Evolutionary conservation across 1,140 invertebrate genomes (phyloP).

Genomic region (Drosophila bipectinata): DNA sequence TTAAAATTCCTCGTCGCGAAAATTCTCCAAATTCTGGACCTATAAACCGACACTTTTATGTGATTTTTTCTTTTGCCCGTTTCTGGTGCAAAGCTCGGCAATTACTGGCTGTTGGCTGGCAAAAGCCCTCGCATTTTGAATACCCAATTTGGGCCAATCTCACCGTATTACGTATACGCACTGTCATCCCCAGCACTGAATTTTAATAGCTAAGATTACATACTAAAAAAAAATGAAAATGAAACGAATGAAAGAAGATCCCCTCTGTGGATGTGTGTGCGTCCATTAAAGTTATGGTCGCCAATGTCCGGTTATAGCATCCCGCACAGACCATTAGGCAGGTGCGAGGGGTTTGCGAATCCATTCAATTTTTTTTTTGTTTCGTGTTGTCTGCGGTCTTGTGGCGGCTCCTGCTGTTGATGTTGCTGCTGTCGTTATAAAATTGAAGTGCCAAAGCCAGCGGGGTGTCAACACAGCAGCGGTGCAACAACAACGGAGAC

Average conservation of each 20-base stretch:
- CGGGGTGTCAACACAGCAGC: constrained; percentile 66
- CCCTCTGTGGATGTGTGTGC: not conserved
- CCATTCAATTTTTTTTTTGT: not conserved
- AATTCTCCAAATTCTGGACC: constrained; percentile 19
- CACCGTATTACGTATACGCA: constrained; percentile 63
- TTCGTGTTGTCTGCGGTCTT: constrained; percentile 6
- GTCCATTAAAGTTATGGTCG: constrained; percentile 48
- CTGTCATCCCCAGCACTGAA: constrained; percentile 43
- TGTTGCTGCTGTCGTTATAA: constrained; percentile 57
- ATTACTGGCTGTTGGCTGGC: constrained; percentile 5
- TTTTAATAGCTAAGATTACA: constrained; percentile 66
- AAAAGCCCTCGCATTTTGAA: constrained; percentile 24
- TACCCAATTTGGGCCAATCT: constrained; percentile 49
- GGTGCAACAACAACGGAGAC: constrained; percentile 32
- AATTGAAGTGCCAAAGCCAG: constrained; percentile 79
- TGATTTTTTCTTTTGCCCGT: not conserved
- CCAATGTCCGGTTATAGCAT: constrained; percentile 47
- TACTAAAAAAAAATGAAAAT: constrained; percentile 26
- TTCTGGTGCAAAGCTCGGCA: constrained; percentile 17
- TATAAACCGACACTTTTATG: constrained; percentile 27
- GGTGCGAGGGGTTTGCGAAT: constrained; percentile 51
- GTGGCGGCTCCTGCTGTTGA: constrained; percentile 15
- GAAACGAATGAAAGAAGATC: constrained; percentile 13
- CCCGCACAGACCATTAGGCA: constrained; percentile 67
- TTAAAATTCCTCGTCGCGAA: constrained; percentile 9